Evolutionary conservation across 1,140 invertebrate species (phyloP).

Genomic region (Anadara kagoshimensis): DNA sequence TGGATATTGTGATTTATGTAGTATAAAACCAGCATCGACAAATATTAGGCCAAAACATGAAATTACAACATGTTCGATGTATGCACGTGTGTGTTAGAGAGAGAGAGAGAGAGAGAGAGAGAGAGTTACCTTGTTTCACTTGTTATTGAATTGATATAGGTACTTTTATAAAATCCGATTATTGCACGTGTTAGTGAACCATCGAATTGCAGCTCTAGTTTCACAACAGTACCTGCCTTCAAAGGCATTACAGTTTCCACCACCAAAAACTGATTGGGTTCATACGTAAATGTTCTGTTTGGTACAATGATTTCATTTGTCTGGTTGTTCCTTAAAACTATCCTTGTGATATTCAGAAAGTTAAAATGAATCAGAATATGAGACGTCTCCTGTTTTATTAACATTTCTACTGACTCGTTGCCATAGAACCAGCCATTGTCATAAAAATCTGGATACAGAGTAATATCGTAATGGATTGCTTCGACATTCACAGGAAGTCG

Average conservation of each 20-base stretch:
- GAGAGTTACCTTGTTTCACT: conserved; percentile 72
- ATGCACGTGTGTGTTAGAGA: too few relatives aligned
- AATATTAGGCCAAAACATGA: too few relatives aligned
- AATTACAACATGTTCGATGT: too few relatives aligned
- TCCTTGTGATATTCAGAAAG: conserved; percentile 68
- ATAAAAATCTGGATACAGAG: conserved; percentile 81
- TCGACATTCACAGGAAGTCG: conserved; percentile 81
- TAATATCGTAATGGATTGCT: conserved; percentile 85
- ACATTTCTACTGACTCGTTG: conserved; percentile 63
- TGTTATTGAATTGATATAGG: conserved; percentile 78
- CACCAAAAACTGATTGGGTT: conserved; percentile 81
- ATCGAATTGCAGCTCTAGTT: conserved; percentile 76
- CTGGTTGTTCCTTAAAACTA: conserved; percentile 37
- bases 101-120: neutral
- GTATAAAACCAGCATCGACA: too few relatives aligned
- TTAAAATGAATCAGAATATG: conserved; percentile 73
- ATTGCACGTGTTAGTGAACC: conserved; percentile 81
- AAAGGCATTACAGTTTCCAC: conserved; percentile 76
- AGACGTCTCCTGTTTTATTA: conserved; percentile 60
- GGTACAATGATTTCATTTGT: conserved; percentile 52
- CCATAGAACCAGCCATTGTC: conserved; percentile 62
- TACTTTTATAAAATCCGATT: conserved; percentile 86
- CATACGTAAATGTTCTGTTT: conserved; percentile 75
- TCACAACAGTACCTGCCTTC: conserved; percentile 65
- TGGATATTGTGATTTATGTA: too few relatives aligned